Evolutionary conservation across 2,888 invertebrate species (phyloP), one percentile per base, ranked within the genome.

Genomic region (Tachina fera): DNA sequence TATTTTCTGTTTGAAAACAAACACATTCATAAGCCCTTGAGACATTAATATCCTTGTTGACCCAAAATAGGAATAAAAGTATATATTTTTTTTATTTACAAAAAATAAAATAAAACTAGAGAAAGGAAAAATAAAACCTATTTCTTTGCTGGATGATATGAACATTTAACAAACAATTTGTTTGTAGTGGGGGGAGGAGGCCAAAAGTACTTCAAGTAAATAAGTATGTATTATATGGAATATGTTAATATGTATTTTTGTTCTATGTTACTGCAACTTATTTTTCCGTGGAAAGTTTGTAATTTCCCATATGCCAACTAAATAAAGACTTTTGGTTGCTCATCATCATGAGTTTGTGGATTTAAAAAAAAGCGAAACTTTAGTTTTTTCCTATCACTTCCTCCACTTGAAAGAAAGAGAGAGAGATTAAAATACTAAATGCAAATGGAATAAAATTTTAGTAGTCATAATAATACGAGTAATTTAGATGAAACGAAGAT

Each of bases 11-110:
- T 63, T 77, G 74, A 82, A 78, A 84, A 84, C 63, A 63, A 72
- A 82, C 63, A 63, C 76, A 84, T 80, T 79, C 49, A 63, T 70
- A 81, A 81, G 67, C 87, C 83, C 85, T 87, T 83, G 87, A 85
- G 83, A 84, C 83, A 63, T 76, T 79, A 82, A 76, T 85, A 87
- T 74, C 72, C 65, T 78, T 85, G 85, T 82, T 87, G 87, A 87
- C 84, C 84, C 72, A 75, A 84, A 84, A 84, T 63, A 49, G 47
- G 45, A 63, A 70, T 70, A 60, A 70, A 61, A 68, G 31, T 70
- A 16, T 8, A 67, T 53, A 31, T 11, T 22, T 47, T 53, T 47
- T 16, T 31, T 31, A 8, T 14, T 31, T 41, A 14, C 11, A 31
- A 13, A 31, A 53, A 53, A 51, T 0, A 11, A 65, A 39, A 10